Percentiles rank a stretch among this genome's conserved stretches.
Conservation (phyloP, 1,140 invertebrate genomes). For the Drosophila triauraria region DNA sequence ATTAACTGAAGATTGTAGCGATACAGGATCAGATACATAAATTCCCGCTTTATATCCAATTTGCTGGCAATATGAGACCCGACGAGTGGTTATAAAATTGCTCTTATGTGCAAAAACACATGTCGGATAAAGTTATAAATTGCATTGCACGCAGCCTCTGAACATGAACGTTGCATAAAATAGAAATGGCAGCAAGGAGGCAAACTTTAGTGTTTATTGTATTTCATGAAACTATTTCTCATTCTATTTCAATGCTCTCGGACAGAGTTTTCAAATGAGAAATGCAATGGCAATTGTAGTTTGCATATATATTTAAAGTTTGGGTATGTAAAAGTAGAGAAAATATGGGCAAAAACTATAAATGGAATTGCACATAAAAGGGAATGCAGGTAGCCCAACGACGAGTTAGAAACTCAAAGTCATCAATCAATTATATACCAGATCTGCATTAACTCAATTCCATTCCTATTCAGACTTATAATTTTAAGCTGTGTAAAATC, state of each 20-base stretch:
- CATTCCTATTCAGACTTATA: not conserved
- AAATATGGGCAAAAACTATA: too few relatives aligned
- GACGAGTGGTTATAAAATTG: slow-evolving; percentile 7
- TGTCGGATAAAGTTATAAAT: slow-evolving; percentile 14
- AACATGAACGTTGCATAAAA: slow-evolving; percentile 2
- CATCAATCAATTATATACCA: too few relatives aligned
- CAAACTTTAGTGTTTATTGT: not conserved
- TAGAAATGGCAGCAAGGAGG: not conserved
- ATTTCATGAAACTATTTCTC: slow-evolving; percentile 3
- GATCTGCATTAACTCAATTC: not conserved
- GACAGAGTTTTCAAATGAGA: not conserved
- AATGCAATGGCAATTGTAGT: not conserved
- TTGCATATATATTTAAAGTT: too few relatives aligned
- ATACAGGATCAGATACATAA: slow-evolving; percentile 10
- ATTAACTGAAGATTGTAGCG: not conserved
- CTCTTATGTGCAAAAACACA: slow-evolving; percentile 8
- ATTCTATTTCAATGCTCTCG: not conserved
- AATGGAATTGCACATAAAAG: not conserved
- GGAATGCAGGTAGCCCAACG: too few relatives aligned
- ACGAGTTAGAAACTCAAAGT: too few relatives aligned
- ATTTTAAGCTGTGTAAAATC: not conserved
- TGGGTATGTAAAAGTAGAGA: not conserved
- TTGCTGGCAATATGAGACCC: slow-evolving; percentile 4
- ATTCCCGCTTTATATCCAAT: slow-evolving; percentile 11
- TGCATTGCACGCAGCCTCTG: slow-evolving; percentile 1